Conservation (phyloP, 2,797 vertebrate species). For the Bucorvus abyssinicus region DNA sequence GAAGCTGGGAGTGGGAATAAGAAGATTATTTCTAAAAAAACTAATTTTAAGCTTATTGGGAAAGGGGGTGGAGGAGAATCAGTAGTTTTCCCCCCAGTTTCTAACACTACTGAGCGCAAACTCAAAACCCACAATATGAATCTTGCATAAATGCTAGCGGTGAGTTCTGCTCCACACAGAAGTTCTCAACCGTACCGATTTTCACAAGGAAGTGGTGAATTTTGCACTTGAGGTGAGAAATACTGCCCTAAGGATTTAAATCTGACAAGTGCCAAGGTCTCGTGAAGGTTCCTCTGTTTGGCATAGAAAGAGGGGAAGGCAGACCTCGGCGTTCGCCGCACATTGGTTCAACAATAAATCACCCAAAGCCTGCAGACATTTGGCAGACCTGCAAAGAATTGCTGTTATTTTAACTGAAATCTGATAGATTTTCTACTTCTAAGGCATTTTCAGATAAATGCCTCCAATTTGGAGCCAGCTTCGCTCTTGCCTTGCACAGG, state of each 20-base stretch:
- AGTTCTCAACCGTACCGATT: neutral
- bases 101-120: neutral
- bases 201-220: conserved; percentile 73
- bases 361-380: conserved; percentile 47
- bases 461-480: neutral
- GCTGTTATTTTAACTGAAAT: conserved; percentile 63
- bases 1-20: neutral
- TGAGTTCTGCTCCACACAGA: neutral
- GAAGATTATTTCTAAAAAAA: conserved; percentile 36
- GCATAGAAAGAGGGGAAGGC: conserved; percentile 8
- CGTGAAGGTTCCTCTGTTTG: conserved; percentile 62
- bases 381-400: conserved; percentile 52
- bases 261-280: conserved; percentile 63
- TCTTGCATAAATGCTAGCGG: neutral
- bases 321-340: neutral
- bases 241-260: conserved; percentile 68
- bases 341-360: conserved; percentile 53
- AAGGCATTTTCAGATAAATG: conserved; percentile 56
- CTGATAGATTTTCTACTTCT: conserved; percentile 60
- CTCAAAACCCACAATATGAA: conserved; percentile 40
- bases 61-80: neutral
- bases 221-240: conserved; percentile 71
- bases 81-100: neutral
- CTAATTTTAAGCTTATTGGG: conserved; percentile 2
- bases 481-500: neutral